These are phyloP conservation scores for Coranthus polyacanthus DNA, from an alignment of 2,797 vertebrate genomes.

Conservation along the genomic window DNA sequence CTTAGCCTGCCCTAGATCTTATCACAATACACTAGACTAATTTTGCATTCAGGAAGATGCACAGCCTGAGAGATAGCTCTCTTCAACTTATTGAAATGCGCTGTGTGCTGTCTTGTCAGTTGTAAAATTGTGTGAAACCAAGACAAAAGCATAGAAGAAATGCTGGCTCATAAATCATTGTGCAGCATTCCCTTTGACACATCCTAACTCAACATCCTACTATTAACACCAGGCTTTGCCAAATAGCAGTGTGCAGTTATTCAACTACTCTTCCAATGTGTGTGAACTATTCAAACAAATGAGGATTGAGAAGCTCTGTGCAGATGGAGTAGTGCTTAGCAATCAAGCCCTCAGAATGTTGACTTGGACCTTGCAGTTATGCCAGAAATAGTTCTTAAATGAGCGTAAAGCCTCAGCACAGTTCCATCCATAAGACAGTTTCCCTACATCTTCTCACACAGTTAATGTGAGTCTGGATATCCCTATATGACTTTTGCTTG, in stretches of 20 bases:
- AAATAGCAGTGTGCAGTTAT: conserved; percentile 69
- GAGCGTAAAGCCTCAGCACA: conserved; percentile 41
- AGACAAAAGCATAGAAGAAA: conserved; percentile 79
- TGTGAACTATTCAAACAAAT: conserved; percentile 75
- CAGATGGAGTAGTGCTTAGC: conserved; percentile 56
- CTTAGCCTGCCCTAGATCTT: conserved; percentile 83
- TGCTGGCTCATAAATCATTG: conserved; percentile 81
- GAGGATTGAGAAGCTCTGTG: conserved; percentile 66
- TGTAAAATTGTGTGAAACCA: conserved; percentile 83
- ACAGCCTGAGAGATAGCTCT: conserved; percentile 80
- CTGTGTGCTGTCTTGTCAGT: conserved; percentile 82
- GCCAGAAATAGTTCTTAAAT: conserved; percentile 49
- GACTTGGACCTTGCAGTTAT: conserved; percentile 57
- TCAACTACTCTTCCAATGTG: conserved; percentile 62
- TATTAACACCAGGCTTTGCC: conserved; percentile 77
- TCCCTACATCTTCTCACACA: conserved; percentile 28
- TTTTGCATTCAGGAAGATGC: conserved; percentile 83
- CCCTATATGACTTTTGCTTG: conserved; percentile 58
- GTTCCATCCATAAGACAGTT: conserved; percentile 50
- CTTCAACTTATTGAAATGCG: conserved; percentile 86
- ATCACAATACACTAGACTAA: conserved; percentile 84
- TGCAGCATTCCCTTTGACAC: conserved; percentile 79
- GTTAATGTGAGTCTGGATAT: conserved; percentile 50
- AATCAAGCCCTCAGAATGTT: conserved; percentile 61
- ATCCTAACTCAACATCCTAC: conserved; percentile 75